Evolutionary conservation across 2,888 invertebrate species (phyloP).

Genomic region (Ichneumoninae sp.): DNA sequence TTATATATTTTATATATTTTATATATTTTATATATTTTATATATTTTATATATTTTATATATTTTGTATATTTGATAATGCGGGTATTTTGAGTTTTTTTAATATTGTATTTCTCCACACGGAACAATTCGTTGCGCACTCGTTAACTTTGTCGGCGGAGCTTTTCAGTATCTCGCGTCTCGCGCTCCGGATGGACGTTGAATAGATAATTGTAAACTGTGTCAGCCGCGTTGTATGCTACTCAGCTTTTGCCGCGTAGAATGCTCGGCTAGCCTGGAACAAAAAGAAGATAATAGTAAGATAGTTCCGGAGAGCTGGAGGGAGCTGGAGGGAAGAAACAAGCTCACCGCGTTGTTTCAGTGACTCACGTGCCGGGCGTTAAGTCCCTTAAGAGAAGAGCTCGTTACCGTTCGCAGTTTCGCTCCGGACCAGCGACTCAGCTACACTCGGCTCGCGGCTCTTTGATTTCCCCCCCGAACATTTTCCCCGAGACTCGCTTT

Average conservation of each 20-base stretch:
- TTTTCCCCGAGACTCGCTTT: slow-evolving; percentile 54
- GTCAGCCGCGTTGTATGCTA: slow-evolving; percentile 4
- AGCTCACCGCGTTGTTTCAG: slow-evolving; percentile 39
- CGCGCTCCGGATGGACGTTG: background rate
- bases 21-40: too few relatives aligned
- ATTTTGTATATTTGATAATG: too few relatives aligned
- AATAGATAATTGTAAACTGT: slow-evolving; percentile 8
- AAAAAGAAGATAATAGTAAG: slow-evolving; percentile 3
- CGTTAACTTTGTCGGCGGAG: too few relatives aligned
- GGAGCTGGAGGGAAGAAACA: slow-evolving; percentile 1
- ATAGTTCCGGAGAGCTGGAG: slow-evolving; percentile 3
- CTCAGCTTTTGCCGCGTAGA: slow-evolving; percentile 30
- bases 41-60: too few relatives aligned
- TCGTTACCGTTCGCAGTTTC: slow-evolving; percentile 51
- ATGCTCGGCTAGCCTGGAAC: background rate
- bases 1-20: too few relatives aligned
- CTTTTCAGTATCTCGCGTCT: too few relatives aligned
- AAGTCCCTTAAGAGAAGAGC: slow-evolving; percentile 61
- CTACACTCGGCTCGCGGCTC: slow-evolving; percentile 32
- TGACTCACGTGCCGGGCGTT: slow-evolving; percentile 60
- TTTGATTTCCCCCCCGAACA: slow-evolving; percentile 48
- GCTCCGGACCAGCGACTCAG: slow-evolving; percentile 12
- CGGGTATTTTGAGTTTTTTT: too few relatives aligned
- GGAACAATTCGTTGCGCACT: too few relatives aligned
- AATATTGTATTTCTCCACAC: too few relatives aligned